phyloP scores from a whole-genome alignment of 37 sponge, comb jelly and placozoan genomes.

The Crambe crambe region DNA sequence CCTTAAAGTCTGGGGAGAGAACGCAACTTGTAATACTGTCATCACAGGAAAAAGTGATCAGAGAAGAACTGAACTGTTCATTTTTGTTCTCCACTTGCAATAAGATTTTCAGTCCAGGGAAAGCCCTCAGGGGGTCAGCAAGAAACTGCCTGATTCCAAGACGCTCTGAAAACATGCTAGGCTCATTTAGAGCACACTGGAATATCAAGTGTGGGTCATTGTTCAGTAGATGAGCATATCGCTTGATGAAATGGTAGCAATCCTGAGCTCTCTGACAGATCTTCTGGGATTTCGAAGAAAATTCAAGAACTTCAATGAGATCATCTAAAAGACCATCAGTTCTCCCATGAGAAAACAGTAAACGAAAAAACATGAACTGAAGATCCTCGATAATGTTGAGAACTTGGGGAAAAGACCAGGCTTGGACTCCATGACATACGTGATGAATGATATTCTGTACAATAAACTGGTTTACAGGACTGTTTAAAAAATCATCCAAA shows the following conservation, averaged over 20 bases:
- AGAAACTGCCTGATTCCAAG: too few species aligned
- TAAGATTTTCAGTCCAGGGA: too few species aligned
- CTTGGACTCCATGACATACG: neutral
- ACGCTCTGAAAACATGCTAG: too few species aligned
- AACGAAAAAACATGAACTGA: slow-evolving; percentile 28
- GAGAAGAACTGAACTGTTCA: too few species aligned
- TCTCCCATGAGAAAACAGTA: neutral
- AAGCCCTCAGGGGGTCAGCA: too few species aligned
- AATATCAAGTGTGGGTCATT: slow-evolving; percentile 18
- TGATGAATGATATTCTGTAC: slow-evolving; percentile 27
- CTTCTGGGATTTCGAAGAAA: neutral
- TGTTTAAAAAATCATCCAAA: neutral
- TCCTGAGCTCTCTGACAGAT: neutral
- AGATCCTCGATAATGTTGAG: neutral
- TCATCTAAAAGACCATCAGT: slow-evolving; percentile 20
- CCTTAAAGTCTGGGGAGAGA: too few species aligned
- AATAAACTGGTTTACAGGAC: neutral
- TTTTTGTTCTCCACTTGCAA: too few species aligned
- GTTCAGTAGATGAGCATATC: slow-evolving; percentile 17
- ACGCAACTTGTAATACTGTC: too few species aligned
- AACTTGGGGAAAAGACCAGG: neutral
- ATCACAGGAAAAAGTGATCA: too few species aligned
- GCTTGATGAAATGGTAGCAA: neutral
- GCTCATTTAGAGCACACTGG: too few species aligned
- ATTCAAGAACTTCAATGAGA: neutral